Base-by-base conservation (phyloP, 2,888 invertebrate species). In the Spatulosminthurus flaviceps region DNA sequence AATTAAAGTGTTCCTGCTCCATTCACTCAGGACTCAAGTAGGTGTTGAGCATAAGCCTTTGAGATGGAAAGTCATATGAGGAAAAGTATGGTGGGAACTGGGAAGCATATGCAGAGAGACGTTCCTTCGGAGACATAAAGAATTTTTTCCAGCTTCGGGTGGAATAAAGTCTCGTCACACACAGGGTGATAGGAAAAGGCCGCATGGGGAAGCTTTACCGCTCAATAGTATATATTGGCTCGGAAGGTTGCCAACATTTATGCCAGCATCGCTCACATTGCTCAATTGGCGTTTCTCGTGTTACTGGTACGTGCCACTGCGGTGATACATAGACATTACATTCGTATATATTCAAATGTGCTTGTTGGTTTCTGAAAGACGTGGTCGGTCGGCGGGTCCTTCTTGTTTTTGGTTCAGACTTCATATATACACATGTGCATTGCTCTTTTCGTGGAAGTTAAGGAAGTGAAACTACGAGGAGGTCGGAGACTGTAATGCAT, bases 211-310 rank as follows among this genome's bases (percentile, higher is more conserved):
- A 19, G 67, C 67, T 67, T 67, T 67, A 28, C 11, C 29, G 1
- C 28, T 67, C 9, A 67, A 67, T 67, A 67, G 67, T n/a, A 28
- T 26, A 67, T 26, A 42, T 43, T n/a, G 51, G 51, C 11, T 51
- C 51, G 73, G 73, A 51, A 28, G 60, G 28, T 60, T 73, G 73
- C 73, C 73, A 73, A 60, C 19, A 73, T 60, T 72, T 73, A 51
- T 73, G 60, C 60, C 73, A 73, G 60, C 73, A 73, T n/a, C 26
- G 16, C 28, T 73, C 73, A 51, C 73, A 28, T 73, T 73, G 29
- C 60, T 51, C 29, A 16, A 26, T 41, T 67, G 5, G 13, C 29
- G 67, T 26, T 11, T 22, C 64, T 64, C n/a, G 51, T 51, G 51
- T 19, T 51, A 51, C 51, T 13, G 7, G 51, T 19, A 51, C 16